A percentile compares a stretch with the other conserved stretches of the same genome.
phyloP scores from a whole-genome alignment of 2,113 vertebrate species.

The Phrynosoma blainvillii region DNA sequence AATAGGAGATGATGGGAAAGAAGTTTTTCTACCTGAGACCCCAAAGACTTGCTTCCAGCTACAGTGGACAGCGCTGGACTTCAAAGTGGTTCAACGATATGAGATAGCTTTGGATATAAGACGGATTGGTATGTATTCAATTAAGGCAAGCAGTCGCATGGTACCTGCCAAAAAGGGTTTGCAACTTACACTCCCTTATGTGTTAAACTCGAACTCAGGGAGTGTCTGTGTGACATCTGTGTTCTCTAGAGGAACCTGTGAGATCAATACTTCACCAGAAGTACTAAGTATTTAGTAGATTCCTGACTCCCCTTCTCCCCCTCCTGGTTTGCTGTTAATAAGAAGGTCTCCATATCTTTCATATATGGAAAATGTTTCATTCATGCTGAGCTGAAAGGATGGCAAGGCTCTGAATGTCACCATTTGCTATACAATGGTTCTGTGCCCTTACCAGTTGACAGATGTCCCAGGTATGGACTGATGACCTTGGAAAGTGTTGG shows the following conservation, averaged over 20 bases:
- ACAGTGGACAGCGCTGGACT: not conserved
- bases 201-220: not conserved
- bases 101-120: not conserved
- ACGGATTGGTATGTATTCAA: not conserved
- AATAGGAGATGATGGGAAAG: not conserved
- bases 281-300: slow-evolving; percentile 32
- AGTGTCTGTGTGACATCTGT: not conserved
- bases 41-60: not conserved
- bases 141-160: no score
- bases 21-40: not conserved
- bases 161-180: not conserved
- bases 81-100: no score
- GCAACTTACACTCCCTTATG: not conserved
- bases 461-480: not conserved
- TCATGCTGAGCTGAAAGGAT: slow-evolving; percentile 7
- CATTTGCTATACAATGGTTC: not conserved
- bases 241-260: slow-evolving; percentile 3
- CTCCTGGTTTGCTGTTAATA: not conserved
- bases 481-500: fast-evolving
- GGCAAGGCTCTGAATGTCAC: slow-evolving; percentile 8
- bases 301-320: not conserved
- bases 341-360: slow-evolving; percentile 26
- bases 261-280: not conserved
- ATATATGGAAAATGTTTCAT: slow-evolving; percentile 35
- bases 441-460: not conserved